phyloP scores from a whole-genome alignment of 2,888 invertebrate species.

The Baccha elongata region DNA sequence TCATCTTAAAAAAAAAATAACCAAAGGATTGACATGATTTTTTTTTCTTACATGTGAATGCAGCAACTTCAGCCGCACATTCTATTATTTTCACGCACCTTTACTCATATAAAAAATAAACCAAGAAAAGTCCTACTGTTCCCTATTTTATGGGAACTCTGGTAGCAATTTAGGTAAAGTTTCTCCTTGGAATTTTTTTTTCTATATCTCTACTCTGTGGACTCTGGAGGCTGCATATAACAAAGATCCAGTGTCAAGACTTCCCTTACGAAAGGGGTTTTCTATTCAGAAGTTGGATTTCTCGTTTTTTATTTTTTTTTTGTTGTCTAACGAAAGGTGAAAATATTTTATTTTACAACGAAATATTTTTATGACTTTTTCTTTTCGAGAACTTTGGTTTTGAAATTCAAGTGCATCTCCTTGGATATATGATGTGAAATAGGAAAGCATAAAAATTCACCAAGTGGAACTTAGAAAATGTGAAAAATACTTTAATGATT shows the following conservation, averaged over 20 bases:
- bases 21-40: conserved; percentile 58
- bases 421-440: conserved; percentile 8
- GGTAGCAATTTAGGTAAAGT: conserved; percentile 66
- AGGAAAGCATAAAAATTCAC: not conserved
- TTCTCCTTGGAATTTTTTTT: conserved; percentile 31
- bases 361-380: conserved; percentile 50
- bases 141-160: conserved; percentile 17
- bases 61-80: conserved; percentile 20
- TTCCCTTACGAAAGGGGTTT: conserved; percentile 28
- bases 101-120: conserved; percentile 32
- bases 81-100: conserved; percentile 67
- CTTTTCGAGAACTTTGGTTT: not conserved
- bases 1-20: not conserved
- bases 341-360: conserved; percentile 44
- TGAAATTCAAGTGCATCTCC: conserved; percentile 30
- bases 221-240: not conserved
- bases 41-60: conserved; percentile 22
- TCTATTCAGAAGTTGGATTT: conserved; percentile 10
- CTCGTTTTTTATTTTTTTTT: not conserved
- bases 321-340: conserved; percentile 3
- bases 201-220: not conserved
- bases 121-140: conserved; percentile 32
- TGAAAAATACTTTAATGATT: conserved; percentile 4
- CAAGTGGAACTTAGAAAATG: conserved; percentile 2
- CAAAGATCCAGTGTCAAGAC: conserved; percentile 29